Conservation (phyloP, 2,888 invertebrate species). For the Cephus rjabovi region DNA sequence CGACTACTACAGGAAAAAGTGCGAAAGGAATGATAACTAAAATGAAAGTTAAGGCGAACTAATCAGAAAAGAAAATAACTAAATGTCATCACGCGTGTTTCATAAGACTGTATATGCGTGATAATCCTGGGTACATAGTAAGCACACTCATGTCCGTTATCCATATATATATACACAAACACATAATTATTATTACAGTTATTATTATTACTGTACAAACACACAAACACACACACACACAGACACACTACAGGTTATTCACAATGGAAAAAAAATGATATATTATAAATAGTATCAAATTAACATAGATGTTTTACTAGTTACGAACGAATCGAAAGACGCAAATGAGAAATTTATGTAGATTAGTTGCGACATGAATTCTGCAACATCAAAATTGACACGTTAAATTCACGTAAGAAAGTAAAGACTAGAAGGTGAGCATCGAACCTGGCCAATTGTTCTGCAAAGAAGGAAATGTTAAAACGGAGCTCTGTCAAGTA, state of each 20-base stretch:
- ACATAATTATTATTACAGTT: background rate
- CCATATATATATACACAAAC: background rate
- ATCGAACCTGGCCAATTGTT: background rate
- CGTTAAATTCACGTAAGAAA: background rate
- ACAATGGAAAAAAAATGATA: background rate
- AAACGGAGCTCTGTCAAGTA: background rate
- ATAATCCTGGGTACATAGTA: slow-evolving; percentile 22
- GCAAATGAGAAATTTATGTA: background rate
- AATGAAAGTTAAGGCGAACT: background rate
- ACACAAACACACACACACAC: background rate
- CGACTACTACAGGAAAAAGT: background rate
- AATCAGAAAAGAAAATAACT: background rate
- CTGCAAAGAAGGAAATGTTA: background rate
- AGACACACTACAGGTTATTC: background rate
- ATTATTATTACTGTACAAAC: background rate
- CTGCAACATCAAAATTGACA: background rate
- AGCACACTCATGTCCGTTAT: slow-evolving; percentile 16
- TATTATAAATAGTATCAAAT: background rate
- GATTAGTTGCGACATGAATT: background rate
- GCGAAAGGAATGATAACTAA: background rate
- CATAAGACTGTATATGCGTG: slow-evolving; percentile 13
- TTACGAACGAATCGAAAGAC: background rate
- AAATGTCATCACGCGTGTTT: background rate
- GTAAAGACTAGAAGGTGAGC: background rate
- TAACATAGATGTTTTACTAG: background rate